Base-by-base conservation (phyloP, 2,888 invertebrate species). In the Sacculina carcini region DNA sequence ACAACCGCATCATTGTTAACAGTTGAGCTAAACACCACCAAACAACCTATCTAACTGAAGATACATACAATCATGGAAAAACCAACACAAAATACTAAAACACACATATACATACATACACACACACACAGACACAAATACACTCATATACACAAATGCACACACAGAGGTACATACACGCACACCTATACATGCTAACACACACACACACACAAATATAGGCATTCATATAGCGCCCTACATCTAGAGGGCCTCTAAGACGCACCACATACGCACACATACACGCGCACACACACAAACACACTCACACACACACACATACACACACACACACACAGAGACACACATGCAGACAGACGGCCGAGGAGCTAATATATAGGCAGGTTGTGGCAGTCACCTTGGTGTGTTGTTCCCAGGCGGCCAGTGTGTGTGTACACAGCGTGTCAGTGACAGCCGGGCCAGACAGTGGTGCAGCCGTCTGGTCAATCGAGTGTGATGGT, bases 321-420 rank as follows among this genome's bases (percentile, higher is more conserved):
- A n/a, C 16, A 10, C 14, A 42, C 12, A 4, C 2, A 48, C 14
- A 23, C 24, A 21, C 9, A 9, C 32, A 49, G 10, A 16, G 31
- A 6, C 21, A 14, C 19, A 5, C 5, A 9, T 4, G 4, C 21
- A 6, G 14, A 6, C 23, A 16, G 28, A 44, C 48, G 4, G 24
- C 26, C 9, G 5, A 19, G 42, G 26, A 5, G 16, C 4, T 7
- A 5, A 23, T 12, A 5, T 7, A 10, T 21, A 5, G n/a, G 6
- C 6, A 2, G 32, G 36, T 29, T 5, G 52, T 23, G 31, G 14
- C 40, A 55, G 57, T 58, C 70, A 80, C 83, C 69, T 74, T 78
- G 19, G 89, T 90, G 66, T 86, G 75, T 59, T 77, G 75, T 63
- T 90, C 90, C 90, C 90, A 90, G 57, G 77, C 75, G 21, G 89